Evolutionary conservation across 1,140 invertebrate species (phyloP).

Genomic region (Phymorhynchus buccinoides): DNA sequence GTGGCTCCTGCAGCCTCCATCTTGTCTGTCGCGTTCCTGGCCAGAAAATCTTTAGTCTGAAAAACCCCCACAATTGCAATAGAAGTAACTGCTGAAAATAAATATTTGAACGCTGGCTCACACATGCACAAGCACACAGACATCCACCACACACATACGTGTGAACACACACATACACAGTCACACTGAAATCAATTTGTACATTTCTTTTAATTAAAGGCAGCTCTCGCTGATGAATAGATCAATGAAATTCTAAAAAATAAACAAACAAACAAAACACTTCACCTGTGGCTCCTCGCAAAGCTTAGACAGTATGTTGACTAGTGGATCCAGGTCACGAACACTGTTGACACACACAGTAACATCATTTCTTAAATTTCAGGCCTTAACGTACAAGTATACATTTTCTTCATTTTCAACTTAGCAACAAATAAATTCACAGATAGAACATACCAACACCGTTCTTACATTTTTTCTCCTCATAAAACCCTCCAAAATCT

Average conservation of each 20-base stretch:
- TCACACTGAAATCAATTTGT: too few relatives aligned
- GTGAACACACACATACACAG: not conserved
- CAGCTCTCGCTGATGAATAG: too few relatives aligned
- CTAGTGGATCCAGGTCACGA: conserved; percentile 71
- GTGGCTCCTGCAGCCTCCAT: conserved; percentile 60
- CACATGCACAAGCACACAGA: too few relatives aligned
- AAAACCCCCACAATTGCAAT: too few relatives aligned
- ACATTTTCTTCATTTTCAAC: conserved; percentile 27
- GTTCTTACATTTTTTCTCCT: too few relatives aligned
- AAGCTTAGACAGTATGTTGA: conserved; percentile 71
- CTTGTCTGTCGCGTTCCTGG: conserved; percentile 63
- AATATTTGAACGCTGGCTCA: not conserved
- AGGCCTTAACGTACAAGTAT: conserved; percentile 14
- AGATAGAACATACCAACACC: too few relatives aligned
- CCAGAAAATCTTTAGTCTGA: conserved; percentile 67
- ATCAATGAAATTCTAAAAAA: too few relatives aligned
- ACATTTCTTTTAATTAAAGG: too few relatives aligned
- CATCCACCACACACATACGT: too few relatives aligned
- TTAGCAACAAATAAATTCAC: too few relatives aligned
- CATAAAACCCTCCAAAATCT: too few relatives aligned
- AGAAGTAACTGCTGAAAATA: conserved; percentile 9
- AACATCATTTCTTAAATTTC: too few relatives aligned
- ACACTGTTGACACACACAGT: conserved; percentile 55
- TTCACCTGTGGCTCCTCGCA: conserved; percentile 67
- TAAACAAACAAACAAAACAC: not conserved